These are phyloP conservation scores for Spizaetus ornatus DNA, from an alignment of 2,113 vertebrate genomes.

Conservation along the genomic window DNA sequence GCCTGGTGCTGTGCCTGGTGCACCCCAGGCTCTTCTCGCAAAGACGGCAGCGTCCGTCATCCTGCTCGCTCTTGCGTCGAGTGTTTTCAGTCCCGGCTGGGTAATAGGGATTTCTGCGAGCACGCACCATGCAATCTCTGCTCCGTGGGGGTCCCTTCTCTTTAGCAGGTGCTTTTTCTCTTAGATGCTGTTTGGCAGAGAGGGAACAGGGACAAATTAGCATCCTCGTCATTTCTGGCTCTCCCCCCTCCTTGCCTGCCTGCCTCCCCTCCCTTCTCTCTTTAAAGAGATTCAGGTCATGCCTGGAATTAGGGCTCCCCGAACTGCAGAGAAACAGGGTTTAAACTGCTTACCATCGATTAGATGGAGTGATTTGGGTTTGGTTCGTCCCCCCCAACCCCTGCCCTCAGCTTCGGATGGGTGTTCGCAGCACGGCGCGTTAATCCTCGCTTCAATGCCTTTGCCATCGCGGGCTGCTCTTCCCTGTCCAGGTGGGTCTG, in stretches of 20 bases:
- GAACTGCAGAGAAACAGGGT: background rate
- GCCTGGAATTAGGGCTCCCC: conserved; percentile 53
- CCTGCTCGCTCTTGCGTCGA: background rate
- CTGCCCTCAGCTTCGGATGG: background rate
- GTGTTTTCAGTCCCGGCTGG: background rate
- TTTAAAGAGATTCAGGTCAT: conserved; percentile 50
- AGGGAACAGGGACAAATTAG: background rate
- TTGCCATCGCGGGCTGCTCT: background rate
- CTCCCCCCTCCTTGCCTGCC: background rate
- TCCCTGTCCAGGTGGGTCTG: background rate
- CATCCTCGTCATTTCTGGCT: background rate
- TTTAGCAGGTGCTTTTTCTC: background rate
- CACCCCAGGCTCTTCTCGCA: background rate
- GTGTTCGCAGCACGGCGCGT: rapidly evolving
- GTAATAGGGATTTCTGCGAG: background rate
- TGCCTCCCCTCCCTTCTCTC: background rate
- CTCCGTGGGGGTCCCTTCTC: background rate
- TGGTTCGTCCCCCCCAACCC: background rate
- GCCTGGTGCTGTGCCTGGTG: background rate
- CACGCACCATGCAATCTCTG: background rate
- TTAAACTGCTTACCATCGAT: conserved; percentile 44
- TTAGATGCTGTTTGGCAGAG: background rate
- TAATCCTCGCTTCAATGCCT: background rate
- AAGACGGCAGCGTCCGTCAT: background rate
- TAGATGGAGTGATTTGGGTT: background rate